Evolutionary conservation across 2,888 invertebrate genomes (phyloP).

Genomic region (Ellobium chinense): DNA sequence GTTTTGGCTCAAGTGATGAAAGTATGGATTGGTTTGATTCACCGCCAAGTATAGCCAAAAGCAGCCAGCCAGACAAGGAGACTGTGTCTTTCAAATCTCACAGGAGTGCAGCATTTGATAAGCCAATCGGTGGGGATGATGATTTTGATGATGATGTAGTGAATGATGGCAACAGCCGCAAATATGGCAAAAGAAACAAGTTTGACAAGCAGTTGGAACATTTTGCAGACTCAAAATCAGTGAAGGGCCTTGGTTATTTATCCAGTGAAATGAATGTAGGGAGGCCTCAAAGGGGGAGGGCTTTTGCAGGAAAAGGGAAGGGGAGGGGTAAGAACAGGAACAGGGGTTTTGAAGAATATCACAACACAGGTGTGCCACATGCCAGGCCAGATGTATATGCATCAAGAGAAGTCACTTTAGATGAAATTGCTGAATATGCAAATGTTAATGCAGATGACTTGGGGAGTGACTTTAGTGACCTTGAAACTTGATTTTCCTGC

Average conservation of each 20-base stretch:
- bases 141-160: background rate
- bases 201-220: conserved; percentile 20
- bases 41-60: background rate
- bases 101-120: conserved; percentile 32
- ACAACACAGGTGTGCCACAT: background rate
- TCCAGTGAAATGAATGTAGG: background rate
- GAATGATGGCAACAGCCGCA: background rate
- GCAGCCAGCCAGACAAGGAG: background rate
- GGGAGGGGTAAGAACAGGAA: conserved; percentile 37
- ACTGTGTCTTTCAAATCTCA: conserved; percentile 3
- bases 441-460: conserved; percentile 43
- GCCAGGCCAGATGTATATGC: background rate
- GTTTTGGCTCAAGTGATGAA: conserved; percentile 5
- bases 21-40: background rate
- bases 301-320: conserved; percentile 40
- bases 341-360: background rate
- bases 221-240: conserved; percentile 13
- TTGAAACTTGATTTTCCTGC: conserved; percentile 20
- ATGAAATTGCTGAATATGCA: conserved; percentile 6
- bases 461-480: conserved; percentile 52
- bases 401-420: background rate
- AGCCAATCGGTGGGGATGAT: conserved; percentile 3
- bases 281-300: background rate
- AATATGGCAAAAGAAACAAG: background rate
- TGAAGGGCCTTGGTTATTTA: conserved; percentile 19